A percentile compares a stretch with the other conserved stretches of the same genome.
Conservation (phyloP, 2,888 invertebrate species). For the Apantesis nais region DNA sequence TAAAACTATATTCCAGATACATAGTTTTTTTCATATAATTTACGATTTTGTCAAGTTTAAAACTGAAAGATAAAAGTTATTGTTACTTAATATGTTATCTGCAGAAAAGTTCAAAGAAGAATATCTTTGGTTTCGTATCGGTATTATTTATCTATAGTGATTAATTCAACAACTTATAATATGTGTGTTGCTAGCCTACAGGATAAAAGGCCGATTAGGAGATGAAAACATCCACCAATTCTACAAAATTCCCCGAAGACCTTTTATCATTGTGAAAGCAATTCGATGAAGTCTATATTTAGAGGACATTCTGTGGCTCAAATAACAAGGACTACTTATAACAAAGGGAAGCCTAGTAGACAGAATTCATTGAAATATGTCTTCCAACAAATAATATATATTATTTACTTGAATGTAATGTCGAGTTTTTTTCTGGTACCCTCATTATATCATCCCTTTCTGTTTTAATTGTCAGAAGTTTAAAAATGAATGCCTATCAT, state of each 20-base stretch:
- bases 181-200: neutral
- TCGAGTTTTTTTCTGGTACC: neutral
- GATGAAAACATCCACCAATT: neutral
- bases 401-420: neutral
- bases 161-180: neutral
- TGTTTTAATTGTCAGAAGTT: neutral
- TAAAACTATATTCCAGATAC: too few species aligned
- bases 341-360: neutral
- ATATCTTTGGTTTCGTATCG: neutral
- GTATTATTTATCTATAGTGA: neutral
- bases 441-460: neutral
- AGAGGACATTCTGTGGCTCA: neutral
- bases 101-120: neutral
- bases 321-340: neutral
- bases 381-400: neutral
- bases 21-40: too few species aligned
- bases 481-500: too few species aligned
- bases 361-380: neutral
- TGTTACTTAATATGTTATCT: neutral
- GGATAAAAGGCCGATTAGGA: neutral
- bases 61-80: too few species aligned
- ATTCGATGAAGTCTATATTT: neutral
- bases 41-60: too few species aligned
- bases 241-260: neutral
- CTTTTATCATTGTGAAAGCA: neutral